Evolutionary conservation across 2,888 invertebrate genomes (phyloP), one percentile per base, ranked within the genome.

Genomic region (Oxytorus armatus): DNA sequence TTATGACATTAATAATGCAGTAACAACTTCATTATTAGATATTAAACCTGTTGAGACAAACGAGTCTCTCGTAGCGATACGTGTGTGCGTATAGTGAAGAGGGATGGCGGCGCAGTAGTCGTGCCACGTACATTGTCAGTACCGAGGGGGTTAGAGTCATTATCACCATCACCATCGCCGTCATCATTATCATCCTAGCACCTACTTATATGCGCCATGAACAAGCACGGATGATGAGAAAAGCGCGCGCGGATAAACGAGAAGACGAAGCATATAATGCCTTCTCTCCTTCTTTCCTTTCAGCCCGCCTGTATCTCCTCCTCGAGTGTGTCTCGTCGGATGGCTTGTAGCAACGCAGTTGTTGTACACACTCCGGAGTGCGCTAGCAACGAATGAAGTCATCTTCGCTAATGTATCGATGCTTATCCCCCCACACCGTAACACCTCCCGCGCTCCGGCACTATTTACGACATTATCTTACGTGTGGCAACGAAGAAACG

Each of bases 401-500:
- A 89, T 89, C 88, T 87, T 86, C 85, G 86, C 85, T 88, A 86
- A 89, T 89, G 88, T 89, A 84, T 86, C 86, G 88, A 89, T 89
- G 87, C 84, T 89, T 88, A 88, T 88, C 88, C 86, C 78, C 75
- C 79, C 11, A 79, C 78, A 53, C 42, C 51, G 18, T 68, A 77
- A 83, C 84, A 85, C 84, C 86, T 87, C 84, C 82, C 85, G 83
- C 78, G 59, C 66, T 65, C 70, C 81, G 84, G 69, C 83, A 86
- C 86, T 81, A 84, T 88, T 88, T 87, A 85, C 85, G 86, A 87
- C 85, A 85, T 86, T 86, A 84, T 78, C 79, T 44, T 81, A 66
- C 57, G 51, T 44, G 78, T 81, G 82, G 16, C 8, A 49, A 59
- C 66, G 49, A 47, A 16, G 21, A 18, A 42, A 51, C 39, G 39